phyloP scores from a whole-genome alignment of 2,888 invertebrate genomes.

The Drosophila borealis region DNA sequence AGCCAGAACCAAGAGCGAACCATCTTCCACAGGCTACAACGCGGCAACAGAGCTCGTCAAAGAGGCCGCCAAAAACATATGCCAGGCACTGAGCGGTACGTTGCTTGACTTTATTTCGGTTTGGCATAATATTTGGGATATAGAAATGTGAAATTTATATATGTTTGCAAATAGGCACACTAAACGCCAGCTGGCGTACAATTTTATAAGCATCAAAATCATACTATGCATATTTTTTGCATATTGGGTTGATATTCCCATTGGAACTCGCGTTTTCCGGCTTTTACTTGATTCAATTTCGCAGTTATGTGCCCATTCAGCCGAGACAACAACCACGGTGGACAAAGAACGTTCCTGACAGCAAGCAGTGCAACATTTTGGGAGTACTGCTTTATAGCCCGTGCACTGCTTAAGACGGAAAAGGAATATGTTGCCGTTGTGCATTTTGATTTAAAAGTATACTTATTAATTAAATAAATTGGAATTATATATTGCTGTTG shows the following conservation, averaged over 20 bases:
- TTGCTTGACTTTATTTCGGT: conserved; percentile 20
- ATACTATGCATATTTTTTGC: conserved; percentile 35
- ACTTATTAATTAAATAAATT: background rate
- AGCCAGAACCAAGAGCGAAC: conserved; percentile 46
- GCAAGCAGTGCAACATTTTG: conserved; percentile 31
- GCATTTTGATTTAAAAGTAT: no score
- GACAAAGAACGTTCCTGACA: conserved; percentile 8
- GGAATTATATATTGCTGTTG: no score
- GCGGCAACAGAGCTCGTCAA: conserved; percentile 52
- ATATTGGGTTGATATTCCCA: conserved; percentile 24
- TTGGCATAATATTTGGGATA: conserved; percentile 24
- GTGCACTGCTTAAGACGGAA: conserved; percentile 13
- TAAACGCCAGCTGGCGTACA: conserved; percentile 42
- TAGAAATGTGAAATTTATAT: background rate
- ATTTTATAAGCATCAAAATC: conserved; percentile 9
- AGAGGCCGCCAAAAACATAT: conserved; percentile 71
- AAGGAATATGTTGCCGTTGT: background rate
- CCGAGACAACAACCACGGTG: conserved; percentile 41
- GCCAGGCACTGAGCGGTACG: conserved; percentile 32
- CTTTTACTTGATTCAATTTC: conserved; percentile 16
- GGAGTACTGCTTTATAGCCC: conserved; percentile 17
- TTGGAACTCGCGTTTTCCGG: conserved; percentile 44
- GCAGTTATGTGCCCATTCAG: conserved; percentile 15
- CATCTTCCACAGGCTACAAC: conserved; percentile 18
- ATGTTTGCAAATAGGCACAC: conserved; percentile 4